Evolutionary conservation across 2,113 vertebrate genomes (phyloP).

Genomic region (Hoplias malabaricus): DNA sequence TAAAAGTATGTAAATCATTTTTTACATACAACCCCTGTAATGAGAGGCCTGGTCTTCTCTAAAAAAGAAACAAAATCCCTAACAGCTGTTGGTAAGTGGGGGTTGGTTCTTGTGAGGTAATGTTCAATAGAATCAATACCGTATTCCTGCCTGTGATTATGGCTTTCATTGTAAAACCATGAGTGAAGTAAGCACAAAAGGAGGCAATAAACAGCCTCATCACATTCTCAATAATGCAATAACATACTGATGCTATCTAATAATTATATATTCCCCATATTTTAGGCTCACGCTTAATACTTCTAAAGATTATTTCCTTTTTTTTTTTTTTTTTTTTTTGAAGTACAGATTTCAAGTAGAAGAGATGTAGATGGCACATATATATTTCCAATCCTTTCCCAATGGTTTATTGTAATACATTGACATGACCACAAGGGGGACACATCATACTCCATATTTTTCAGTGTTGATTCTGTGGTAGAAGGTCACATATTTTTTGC

Average conservation of each 20-base stretch:
- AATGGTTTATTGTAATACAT: conserved; percentile 42
- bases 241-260: neutral
- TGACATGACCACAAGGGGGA: conserved; percentile 54
- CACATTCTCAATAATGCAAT: neutral
- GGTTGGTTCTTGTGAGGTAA: neutral
- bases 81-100: neutral
- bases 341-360: too few species aligned
- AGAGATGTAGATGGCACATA: too few species aligned
- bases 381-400: too few species aligned
- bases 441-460: neutral
- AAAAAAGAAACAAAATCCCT: conserved; percentile 2
- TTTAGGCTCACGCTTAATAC: too few species aligned
- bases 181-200: neutral
- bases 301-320: too few species aligned
- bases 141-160: neutral
- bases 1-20: neutral
- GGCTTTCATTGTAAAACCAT: neutral
- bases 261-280: too few species aligned
- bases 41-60: neutral
- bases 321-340: too few species aligned
- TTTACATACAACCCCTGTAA: neutral
- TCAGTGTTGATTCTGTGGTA: neutral
- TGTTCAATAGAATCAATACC: conserved; percentile 23
- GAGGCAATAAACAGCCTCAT: neutral
- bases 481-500: neutral